Evolutionary conservation across 2,797 vertebrate species (phyloP).

Genomic region (Epinephelus malabaricus): DNA sequence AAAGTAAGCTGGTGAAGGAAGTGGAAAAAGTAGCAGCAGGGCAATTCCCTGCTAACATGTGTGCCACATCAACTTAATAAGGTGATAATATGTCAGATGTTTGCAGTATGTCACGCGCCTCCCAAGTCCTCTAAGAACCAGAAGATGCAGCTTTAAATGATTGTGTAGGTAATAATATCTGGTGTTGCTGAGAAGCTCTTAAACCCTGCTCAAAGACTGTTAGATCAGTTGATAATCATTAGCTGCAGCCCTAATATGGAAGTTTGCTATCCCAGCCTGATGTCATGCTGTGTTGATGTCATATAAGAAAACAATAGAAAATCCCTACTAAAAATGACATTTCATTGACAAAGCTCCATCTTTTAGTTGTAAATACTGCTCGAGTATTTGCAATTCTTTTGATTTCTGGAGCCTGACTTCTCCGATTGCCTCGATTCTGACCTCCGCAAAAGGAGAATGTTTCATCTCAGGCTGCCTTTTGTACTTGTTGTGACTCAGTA

Average conservation of each 20-base stretch:
- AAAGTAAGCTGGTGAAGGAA: background rate
- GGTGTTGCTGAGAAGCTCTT: no score
- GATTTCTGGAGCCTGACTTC: background rate
- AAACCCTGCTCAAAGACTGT: no score
- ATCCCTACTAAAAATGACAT: background rate
- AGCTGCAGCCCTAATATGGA: background rate
- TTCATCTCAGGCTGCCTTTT: constrained; percentile 34
- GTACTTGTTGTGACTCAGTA: constrained; percentile 24
- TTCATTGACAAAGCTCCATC: background rate
- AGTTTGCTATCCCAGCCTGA: background rate
- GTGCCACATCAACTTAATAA: background rate
- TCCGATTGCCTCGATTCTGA: constrained; percentile 20
- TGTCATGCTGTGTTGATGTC: background rate
- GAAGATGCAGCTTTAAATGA: no score
- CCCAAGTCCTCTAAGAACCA: no score
- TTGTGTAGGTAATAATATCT: no score
- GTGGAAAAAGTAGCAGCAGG: background rate
- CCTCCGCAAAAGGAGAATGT: constrained; percentile 13
- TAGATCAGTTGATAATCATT: constrained; percentile 16
- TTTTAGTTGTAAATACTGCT: background rate
- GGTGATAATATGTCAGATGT: background rate
- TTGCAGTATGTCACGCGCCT: background rate
- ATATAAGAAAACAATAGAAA: background rate
- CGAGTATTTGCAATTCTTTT: background rate
- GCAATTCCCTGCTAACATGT: background rate